Evolutionary conservation across 2,888 invertebrate species (phyloP), one percentile per base, ranked within the genome.

Genomic region (Ochropacha duplaris): DNA sequence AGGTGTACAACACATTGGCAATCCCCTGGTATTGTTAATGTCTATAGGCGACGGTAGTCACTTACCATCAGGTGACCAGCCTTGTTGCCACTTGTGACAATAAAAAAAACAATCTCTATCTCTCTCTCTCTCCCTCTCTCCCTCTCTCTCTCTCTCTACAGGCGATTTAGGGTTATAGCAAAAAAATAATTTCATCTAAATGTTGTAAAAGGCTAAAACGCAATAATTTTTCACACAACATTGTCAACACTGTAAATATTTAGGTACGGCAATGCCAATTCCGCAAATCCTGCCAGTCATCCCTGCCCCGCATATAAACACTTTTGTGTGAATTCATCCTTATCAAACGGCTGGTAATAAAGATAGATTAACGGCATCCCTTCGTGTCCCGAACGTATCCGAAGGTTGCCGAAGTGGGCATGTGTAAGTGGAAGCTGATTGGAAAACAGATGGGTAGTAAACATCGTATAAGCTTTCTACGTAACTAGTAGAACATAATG

Each of bases 281-380:
- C 44, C 55, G 49, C 54, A 58, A 60, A 62, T 63, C 60, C 65
- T 58, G 55, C 57, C 56, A 81, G 84, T 89, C 88, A 88, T 83
- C 76, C 70, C 67, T 55, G 61, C 70, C 62, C 67, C 74, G 66
- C 76, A 79, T 78, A 81, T 83, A 83, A 84, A 84, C 84, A 86
- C 83, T 86, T 85, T 86, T 84, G 80, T 79, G 83, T 76, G 81
- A 72, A 84, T 82, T 85, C 84, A 82, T 81, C 77, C 82, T 76
- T 80, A 86, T 86, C 84, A 84, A 88, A 83, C 79, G 73, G 76
- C 69, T 74, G 79, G 84, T 89, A 90, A 90, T 90, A 90, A 88
- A 88, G 88, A 88, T 88, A 84, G 84, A 91, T 90, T 86, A 85
- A 85, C 80, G 78, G 74, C 65, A 71, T 79, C 74, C 65, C 69